Base-by-base conservation (phyloP, 2,797 vertebrate genomes). In the Sebastes reedi region DNA sequence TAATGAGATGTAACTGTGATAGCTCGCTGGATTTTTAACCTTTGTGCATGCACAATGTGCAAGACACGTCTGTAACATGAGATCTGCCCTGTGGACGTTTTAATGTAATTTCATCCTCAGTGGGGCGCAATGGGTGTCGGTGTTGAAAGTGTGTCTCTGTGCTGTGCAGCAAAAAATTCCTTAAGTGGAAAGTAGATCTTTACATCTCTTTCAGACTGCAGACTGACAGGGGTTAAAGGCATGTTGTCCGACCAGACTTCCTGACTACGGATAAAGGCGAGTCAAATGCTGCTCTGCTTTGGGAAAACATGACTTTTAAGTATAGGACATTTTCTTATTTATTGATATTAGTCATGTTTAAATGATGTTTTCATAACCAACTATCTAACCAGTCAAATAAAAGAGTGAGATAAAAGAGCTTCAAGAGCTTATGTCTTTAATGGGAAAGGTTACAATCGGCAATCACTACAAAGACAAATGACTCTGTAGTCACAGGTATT, bases 1-100 rank as follows among this genome's bases (percentile, higher is more conserved):
- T 82, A 76, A 80, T 80, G 58, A 75, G 67, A 70, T 68, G 62
- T 76, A 85, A 76, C 11, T 24, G 25, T 0, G 5, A 34, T 24
- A 77, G 69, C 59, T 58, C 58, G 32, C 39, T 71, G 72, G 29
- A 34, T 76, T 54, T 54, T 46, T 8, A 81, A 79, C 74, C 39
- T 73, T 20, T 77, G 59, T 32, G 54, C 67, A 69, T 64, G 30
- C 13, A 29, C 56, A 62, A 56, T 52, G 70, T 56, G 39, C 34
- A 64, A 52, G 13, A n/a, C 30, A 64, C 2, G 20, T 76, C 30
- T 60, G 58, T 22, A 71, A 72, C 56, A 75, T 24, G 55, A 65
- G 58, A 67, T 77, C 69, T 76, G 25, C 70, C 67, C 29, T 22
- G 73, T 36, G 55, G 70, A 79, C 60, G 55, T 76, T 67, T 55